These are phyloP conservation scores for Butorides virescens DNA, from an alignment of 2,113 vertebrate species.

Conservation along the genomic window DNA sequence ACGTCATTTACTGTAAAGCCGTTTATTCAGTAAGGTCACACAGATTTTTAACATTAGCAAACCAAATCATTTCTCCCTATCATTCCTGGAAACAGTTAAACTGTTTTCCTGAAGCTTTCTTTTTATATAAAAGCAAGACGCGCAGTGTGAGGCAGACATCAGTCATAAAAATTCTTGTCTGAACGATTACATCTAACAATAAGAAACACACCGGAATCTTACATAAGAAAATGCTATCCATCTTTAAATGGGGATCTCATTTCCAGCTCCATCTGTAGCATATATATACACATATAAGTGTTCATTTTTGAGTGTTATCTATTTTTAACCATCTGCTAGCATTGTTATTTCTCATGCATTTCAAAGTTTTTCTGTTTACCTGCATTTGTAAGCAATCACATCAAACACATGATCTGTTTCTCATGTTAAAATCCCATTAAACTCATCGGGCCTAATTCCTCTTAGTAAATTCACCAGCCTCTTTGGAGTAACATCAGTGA, in stretches of 20 bases:
- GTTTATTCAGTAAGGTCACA: neutral
- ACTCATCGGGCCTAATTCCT: neutral
- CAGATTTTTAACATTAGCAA: constrained; percentile 45
- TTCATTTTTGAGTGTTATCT: neutral
- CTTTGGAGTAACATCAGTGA: neutral
- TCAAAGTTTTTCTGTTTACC: neutral
- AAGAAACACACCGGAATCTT: neutral
- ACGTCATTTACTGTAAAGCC: neutral
- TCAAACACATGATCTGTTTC: neutral
- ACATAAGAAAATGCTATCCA: neutral
- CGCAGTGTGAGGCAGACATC: neutral
- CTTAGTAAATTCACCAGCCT: neutral
- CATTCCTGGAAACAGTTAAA: constrained; percentile 51
- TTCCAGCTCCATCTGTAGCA: neutral
- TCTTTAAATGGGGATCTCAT: constrained; percentile 12
- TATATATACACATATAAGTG: neutral
- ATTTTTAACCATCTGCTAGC: neutral
- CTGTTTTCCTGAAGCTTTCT: constrained; percentile 18
- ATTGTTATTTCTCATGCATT: neutral
- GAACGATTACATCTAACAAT: constrained; percentile 14
- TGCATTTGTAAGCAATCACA: neutral
- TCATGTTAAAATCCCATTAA: neutral
- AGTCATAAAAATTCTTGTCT: constrained; percentile 39
- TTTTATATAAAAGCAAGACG: constrained; percentile 34
- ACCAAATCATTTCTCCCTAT: neutral